Base-by-base conservation (phyloP, 2,797 vertebrate genomes). In the Protosalanx chinensis region DNA sequence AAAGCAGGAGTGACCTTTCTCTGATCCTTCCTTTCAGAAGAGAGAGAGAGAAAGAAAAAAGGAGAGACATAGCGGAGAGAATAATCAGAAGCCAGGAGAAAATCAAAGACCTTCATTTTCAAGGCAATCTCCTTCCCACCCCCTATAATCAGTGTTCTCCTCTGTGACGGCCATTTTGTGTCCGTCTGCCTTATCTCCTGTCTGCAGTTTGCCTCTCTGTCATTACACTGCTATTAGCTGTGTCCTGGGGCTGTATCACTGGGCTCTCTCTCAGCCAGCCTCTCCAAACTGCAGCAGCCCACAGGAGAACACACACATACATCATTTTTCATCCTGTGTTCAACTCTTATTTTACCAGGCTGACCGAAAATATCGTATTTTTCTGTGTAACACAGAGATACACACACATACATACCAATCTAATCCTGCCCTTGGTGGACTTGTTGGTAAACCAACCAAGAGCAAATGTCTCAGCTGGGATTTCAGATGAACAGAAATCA, bases 201-300 rank as follows among this genome's bases (percentile, higher is more conserved):
- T 78, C 81, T 84, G 81, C 88, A 87, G 85, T 89, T 88, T 87
- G 75, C 82, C 72, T 72, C 84, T 86, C 81, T 89, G 83, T 87
- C 84, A 79, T 84, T 84, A 89, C 75, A 79, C 69, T 70, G 79
- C 72, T 81, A 85, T 90, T 89, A 88, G 83, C 72, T 82, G 75
- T 67, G 80, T 91, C 87, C 70, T 72, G 77, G 57, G 82, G 83
- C 82, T 82, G 77, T 84, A 85, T 85, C 83, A 83, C 76, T 80
- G 78, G 77, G 77, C 80, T 81, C 74, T 67, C 66, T 70, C 79
- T 88, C 85, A 89, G 85, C 87, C 83, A 81, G 74, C 67, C 75
- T 75, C 82, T 64, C 64, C 74, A 76, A 74, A 59, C 74, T 75
- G 37, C 68, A 51, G 13, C 63, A 60, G 3, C 66, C 16, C 16